Base-by-base conservation (phyloP, 2,888 invertebrate genomes). In the Himalopsyche japonica region DNA sequence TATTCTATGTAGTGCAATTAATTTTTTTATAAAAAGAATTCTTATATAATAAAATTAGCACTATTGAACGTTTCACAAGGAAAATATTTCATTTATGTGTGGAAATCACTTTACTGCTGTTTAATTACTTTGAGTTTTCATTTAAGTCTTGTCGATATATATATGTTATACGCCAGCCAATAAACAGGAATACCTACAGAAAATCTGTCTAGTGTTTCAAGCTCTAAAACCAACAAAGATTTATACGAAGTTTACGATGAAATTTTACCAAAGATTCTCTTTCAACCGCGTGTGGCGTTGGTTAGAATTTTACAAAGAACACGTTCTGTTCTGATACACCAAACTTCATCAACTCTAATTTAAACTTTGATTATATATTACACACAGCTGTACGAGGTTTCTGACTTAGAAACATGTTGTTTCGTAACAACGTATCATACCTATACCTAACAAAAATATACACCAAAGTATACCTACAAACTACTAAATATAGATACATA, bases 341-440 rank as follows among this genome's bases (percentile, higher is more conserved):
- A 86, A 87, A 86, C 86, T 87, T 86, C 83, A 87, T 87, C 87
- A 83, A 84, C 82, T 86, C 87, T 86, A 87, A 87, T 87, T 87
- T 87, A 87, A 86, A 87, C 87, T 87, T 86, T 85, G 85, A 86
- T 87, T 85, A 82, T 87, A 86, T 83, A 87, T 87, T 84, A 82
- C 80, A 80, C 85, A 82, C 86, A 87, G 87, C 86, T 87, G 87
- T 87, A 82, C 64, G 32, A 78, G 80, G 76, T 64, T 82, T 82
- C 79, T 82, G 82, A 82, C 82, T 43, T 18, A 37, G 64, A 79
- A 80, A 70, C 76, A 48, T n/a, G 57, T 64, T 34, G 32, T 83
- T 80, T 76, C 32, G 70, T 80, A 76, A 83, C 49, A 48, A 43
- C 80, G 80, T 30, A 57, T 80, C 30, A 27, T 70, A 70, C 70